Evolutionary conservation across 2,797 vertebrate genomes (phyloP).

Genomic region (Potorous gilbertii): DNA sequence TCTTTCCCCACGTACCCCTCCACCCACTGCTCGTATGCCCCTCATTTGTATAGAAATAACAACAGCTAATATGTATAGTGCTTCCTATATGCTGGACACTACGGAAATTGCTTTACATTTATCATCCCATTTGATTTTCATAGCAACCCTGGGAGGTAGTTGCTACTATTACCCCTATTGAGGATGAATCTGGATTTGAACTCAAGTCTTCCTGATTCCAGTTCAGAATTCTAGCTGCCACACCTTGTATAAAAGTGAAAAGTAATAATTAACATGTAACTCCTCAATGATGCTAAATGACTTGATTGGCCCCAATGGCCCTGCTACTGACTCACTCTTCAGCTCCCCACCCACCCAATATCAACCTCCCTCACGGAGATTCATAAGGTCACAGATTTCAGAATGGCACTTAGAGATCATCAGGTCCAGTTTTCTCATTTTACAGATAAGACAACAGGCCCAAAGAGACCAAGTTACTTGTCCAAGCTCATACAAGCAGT

Average conservation of each 20-base stretch:
- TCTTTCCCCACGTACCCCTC: constrained; percentile 36
- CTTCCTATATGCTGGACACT: background rate
- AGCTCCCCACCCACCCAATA: background rate
- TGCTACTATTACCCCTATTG: background rate
- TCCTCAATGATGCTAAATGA: background rate
- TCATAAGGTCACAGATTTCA: background rate
- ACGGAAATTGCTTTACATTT: background rate
- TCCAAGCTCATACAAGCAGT: background rate
- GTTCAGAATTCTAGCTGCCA: background rate
- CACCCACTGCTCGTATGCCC: background rate
- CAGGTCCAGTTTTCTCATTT: background rate
- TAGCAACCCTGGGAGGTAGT: background rate
- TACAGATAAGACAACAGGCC: background rate
- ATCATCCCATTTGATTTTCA: background rate
- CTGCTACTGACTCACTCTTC: background rate
- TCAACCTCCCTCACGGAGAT: background rate
- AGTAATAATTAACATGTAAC: background rate
- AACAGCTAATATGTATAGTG: background rate
- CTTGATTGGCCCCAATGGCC: no score
- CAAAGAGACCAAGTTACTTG: background rate
- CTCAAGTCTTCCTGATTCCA: background rate
- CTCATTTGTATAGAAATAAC: constrained; percentile 22
- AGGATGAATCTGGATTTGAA: background rate
- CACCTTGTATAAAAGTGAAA: constrained; percentile 28
- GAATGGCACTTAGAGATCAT: background rate